These are phyloP conservation scores for Brachystomella parvula DNA, from an alignment of 1,140 invertebrate genomes.

Conservation along the genomic window DNA sequence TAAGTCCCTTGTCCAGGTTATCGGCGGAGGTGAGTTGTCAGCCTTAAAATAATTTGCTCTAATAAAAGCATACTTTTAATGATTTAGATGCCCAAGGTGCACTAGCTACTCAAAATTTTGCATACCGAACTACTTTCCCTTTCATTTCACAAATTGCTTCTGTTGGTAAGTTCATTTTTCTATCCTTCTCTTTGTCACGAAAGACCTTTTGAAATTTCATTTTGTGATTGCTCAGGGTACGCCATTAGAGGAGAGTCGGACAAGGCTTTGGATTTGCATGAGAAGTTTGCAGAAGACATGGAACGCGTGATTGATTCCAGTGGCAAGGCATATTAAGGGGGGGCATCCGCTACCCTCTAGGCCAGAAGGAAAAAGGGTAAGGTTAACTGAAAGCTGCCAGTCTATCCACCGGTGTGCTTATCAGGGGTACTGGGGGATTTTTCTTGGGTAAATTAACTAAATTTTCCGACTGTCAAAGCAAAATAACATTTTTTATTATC, in stretches of 20 bases:
- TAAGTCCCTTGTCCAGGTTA: slow-evolving; percentile 8
- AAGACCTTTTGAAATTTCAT: background rate
- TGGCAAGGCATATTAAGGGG: slow-evolving; percentile 33
- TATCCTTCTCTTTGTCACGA: background rate
- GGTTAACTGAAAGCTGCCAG: slow-evolving; percentile 25
- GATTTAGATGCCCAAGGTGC: slow-evolving; percentile 27
- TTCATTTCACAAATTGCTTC: slow-evolving; percentile 31
- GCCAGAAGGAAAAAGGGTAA: slow-evolving; percentile 26
- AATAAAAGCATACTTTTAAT: too few species aligned
- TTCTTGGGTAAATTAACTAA: background rate
- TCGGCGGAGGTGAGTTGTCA: background rate
- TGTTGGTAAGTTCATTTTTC: slow-evolving; percentile 8
- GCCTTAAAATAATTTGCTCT: too few species aligned
- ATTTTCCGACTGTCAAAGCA: background rate
- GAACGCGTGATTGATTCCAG: slow-evolving; percentile 30
- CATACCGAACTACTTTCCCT: slow-evolving; percentile 32
- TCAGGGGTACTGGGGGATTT: slow-evolving; percentile 29
- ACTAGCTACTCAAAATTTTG: slow-evolving; percentile 31
- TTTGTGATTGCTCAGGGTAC: slow-evolving; percentile 4
- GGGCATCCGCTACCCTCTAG: slow-evolving; percentile 27
- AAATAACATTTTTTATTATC: background rate
- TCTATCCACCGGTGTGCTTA: slow-evolving; percentile 25
- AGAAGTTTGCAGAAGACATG: slow-evolving; percentile 33
- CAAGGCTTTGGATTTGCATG: slow-evolving; percentile 22
- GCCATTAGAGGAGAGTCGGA: slow-evolving; percentile 23